Evolutionary conservation across 2,888 invertebrate genomes (phyloP).

Genomic region (Watsonalla binaria): DNA sequence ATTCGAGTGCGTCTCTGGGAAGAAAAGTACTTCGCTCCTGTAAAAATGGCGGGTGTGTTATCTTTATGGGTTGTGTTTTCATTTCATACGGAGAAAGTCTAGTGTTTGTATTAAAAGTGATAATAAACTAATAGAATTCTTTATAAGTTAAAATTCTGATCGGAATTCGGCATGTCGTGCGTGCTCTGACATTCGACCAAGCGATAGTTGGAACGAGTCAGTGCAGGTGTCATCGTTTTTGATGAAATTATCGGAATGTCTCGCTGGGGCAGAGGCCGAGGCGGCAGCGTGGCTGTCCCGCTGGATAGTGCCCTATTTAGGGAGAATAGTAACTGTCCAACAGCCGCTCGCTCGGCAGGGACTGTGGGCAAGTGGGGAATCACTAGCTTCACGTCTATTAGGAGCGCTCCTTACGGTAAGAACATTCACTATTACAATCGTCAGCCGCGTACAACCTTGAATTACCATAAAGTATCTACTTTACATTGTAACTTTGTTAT

Average conservation of each 20-base stretch:
- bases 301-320: conserved; percentile 81
- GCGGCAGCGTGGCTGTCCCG: conserved; percentile 80
- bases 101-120: conserved; percentile 39
- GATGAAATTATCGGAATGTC: conserved; percentile 79
- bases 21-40: conserved; percentile 62
- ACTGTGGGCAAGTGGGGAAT: conserved; percentile 97
- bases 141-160: conserved; percentile 23
- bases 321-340: conserved; percentile 91
- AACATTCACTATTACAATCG: conserved; percentile 27
- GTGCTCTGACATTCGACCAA: conserved; percentile 55
- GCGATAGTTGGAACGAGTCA: conserved; percentile 50
- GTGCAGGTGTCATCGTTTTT: conserved; percentile 70
- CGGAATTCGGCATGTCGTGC: conserved; percentile 47
- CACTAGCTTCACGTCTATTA: conserved; percentile 94
- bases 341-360: conserved; percentile 93
- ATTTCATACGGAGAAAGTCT: conserved; percentile 58
- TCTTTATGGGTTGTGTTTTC: conserved; percentile 74
- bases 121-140: conserved; percentile 25
- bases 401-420: conserved; percentile 87
- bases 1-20: conserved; percentile 51
- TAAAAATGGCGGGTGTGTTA: conserved; percentile 79
- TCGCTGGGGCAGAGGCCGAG: conserved; percentile 81
- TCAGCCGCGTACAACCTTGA: conserved; percentile 30
- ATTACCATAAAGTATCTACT: conserved; percentile 7
- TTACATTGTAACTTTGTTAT: conserved; percentile 8